Evolutionary conservation across 2,888 invertebrate genomes (phyloP).

Genomic region (Caenorhabditis sp.): DNA sequence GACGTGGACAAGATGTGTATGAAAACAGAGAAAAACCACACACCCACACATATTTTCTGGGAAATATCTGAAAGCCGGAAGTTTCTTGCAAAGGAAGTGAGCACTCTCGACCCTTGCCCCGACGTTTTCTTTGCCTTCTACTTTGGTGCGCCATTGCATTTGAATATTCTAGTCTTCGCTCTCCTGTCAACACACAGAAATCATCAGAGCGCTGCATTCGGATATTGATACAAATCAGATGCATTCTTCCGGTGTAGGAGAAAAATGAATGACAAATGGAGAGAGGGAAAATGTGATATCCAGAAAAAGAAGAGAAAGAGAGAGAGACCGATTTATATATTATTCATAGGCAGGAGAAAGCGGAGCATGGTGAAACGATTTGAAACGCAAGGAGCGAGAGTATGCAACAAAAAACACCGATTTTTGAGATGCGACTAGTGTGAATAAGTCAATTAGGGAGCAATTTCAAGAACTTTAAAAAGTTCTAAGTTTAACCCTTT

Average conservation of each 20-base stretch:
- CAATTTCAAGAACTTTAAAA: no score
- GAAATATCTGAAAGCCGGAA: constrained; percentile 41
- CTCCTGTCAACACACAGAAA: constrained; percentile 20
- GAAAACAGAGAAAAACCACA: neutral
- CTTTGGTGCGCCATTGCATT: constrained; percentile 30
- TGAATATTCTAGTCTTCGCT: constrained; percentile 53
- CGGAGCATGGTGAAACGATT: neutral
- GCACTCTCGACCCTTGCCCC: constrained; percentile 31
- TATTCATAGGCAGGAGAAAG: constrained; percentile 27
- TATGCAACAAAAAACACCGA: constrained; percentile 2
- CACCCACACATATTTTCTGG: constrained; percentile 22
- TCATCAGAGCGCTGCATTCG: constrained; percentile 27
- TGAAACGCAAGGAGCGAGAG: constrained; percentile 14
- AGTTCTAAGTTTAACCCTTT: no score
- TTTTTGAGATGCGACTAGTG: constrained; percentile 20
- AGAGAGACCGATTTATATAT: constrained; percentile 28
- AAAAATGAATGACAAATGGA: constrained; percentile 13
- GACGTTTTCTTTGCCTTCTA: constrained; percentile 21
- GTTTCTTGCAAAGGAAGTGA: constrained; percentile 46
- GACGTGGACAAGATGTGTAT: no score
- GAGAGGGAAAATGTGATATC: constrained; percentile 29
- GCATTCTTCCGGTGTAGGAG: constrained; percentile 9
- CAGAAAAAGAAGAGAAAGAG: neutral
- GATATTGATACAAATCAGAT: constrained; percentile 48
- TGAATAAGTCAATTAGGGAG: neutral